Conservation (phyloP, 2,113 vertebrate genomes). For the Canis aureus region DNA sequence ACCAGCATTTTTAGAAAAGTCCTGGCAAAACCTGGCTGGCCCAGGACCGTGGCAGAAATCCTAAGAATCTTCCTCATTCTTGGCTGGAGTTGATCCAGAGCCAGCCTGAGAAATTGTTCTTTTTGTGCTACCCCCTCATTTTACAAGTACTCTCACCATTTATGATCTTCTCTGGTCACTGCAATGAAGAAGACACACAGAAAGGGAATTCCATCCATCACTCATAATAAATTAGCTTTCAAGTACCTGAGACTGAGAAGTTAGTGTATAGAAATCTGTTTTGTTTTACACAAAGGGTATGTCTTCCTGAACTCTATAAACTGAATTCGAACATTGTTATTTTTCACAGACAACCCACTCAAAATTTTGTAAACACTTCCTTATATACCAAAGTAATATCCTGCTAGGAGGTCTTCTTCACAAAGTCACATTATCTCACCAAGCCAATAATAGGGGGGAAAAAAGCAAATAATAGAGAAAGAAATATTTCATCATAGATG, state of each 20-base stretch:
- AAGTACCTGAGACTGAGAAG: not conserved
- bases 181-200: not conserved
- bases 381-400: not conserved
- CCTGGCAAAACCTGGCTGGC: not conserved
- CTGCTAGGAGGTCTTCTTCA: not conserved
- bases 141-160: not conserved
- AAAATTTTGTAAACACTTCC: not conserved
- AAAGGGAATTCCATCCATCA: not conserved
- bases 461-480: no score
- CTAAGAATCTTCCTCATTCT: not conserved
- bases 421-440: not conserved
- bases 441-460: no score
- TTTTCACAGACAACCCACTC: not conserved
- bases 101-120: not conserved
- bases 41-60: not conserved
- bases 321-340: not conserved
- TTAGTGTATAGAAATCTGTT: not conserved
- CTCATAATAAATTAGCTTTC: not conserved
- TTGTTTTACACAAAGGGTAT: not conserved
- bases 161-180: not conserved
- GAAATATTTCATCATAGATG: not conserved
- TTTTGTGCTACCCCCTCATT: not conserved
- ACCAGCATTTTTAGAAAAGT: not conserved
- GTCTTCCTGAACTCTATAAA: not conserved
- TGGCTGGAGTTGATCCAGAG: not conserved